Conservation (phyloP, 2,888 invertebrate species). For the Parnassius mnemosyne region DNA sequence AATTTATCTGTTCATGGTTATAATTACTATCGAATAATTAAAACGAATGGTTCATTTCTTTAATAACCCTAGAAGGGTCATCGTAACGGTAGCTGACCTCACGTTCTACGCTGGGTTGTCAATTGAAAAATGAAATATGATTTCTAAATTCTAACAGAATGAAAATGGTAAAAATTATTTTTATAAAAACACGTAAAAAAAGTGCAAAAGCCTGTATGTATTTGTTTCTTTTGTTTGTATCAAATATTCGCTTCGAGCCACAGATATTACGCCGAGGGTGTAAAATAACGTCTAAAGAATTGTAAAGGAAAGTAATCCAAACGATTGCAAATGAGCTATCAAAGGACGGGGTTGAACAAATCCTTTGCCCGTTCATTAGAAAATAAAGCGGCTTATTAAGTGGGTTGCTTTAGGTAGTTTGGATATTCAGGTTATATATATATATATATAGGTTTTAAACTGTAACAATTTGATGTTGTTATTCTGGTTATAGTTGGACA, state of each 20-base stretch:
- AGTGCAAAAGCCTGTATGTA: not conserved
- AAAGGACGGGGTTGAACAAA: constrained; percentile 10
- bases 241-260: not conserved
- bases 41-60: constrained; percentile 18
- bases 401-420: not conserved
- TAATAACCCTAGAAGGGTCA: constrained; percentile 6
- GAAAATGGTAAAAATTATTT: no score
- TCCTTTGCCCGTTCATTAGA: constrained; percentile 8
- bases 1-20: constrained; percentile 8
- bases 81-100: not conserved
- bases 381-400: not conserved
- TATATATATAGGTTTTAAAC: no score
- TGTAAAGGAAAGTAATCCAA: constrained; percentile 12
- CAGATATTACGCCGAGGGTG: not conserved
- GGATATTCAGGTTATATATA: no score
- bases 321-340: constrained; percentile 18
- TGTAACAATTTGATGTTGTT: no score
- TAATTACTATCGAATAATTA: constrained; percentile 18
- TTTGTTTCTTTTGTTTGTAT: constrained; percentile 7
- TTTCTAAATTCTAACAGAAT: no score
- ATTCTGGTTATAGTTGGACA: no score
- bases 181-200: not conserved
- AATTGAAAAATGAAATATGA: no score
- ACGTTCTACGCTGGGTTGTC: no score
- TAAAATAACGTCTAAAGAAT: constrained; percentile 4